Evolutionary conservation across 2,888 invertebrate genomes (phyloP), one percentile per base, ranked within the genome.

Genomic region (Harpalus rufipes): DNA sequence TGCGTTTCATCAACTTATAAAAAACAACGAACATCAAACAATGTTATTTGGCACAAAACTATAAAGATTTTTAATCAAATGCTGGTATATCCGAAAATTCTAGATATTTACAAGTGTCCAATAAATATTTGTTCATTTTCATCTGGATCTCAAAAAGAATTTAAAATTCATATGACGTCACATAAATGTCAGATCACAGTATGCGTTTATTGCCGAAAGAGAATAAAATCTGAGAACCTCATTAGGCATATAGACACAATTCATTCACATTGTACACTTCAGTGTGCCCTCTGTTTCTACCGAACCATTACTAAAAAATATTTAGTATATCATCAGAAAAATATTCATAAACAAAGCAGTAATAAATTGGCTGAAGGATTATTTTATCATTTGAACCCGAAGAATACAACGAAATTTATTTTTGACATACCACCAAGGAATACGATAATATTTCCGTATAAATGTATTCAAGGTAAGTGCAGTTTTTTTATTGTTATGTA

Each of bases 241-340:
- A 58, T 63, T 7, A 7, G n/a, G 12, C 96, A 96, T 88, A 92
- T 95, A n/a, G 92, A 93, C 76, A 92, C 93, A 39, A 91, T 91
- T 51, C 96, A 96, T 88, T 92, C 92, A 0, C 90, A 91, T 82
- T 94, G 95, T 87, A 91, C 92, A 39, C 95, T 91, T 87, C 93
- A 93, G 39, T 96, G 96, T 88, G 91, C 91, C 3, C 92, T 93
- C 87, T 96, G 96, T 88, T 94, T 95, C 88, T 96, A 95, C 89
- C 91, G 96, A 74, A 94, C 94, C 0, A 90, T 92, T 0, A 91
- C 92, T 0, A 92, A 92, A 76, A 93, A 93, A 83, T 93, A 94
- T 74, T 94, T 95, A 0, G 91, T 92, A 16, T 90, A 93, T 6
- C 96, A 96, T 89, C 92, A 93, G 63, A 86, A 89, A 12, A 88